Evolutionary conservation across 2,797 vertebrate genomes (phyloP).

Genomic region (Molothrus ater): DNA sequence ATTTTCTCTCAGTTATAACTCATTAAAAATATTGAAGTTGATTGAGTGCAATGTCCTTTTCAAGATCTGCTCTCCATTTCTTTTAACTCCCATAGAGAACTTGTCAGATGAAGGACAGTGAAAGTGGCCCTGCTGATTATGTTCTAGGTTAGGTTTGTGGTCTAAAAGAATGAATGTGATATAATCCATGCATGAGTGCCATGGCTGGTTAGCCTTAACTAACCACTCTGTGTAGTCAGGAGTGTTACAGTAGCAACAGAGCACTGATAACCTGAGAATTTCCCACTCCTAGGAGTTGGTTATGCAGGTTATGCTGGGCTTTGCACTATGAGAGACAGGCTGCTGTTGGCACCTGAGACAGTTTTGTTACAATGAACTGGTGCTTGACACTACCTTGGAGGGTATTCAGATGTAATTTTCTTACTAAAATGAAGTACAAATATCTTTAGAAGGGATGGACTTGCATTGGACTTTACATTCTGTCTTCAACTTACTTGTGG

Average conservation of each 20-base stretch:
- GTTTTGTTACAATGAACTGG: not conserved
- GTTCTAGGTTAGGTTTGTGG: not conserved
- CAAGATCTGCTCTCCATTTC: not conserved
- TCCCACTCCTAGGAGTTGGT: not conserved
- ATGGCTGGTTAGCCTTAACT: not conserved
- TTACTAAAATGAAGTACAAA: not conserved
- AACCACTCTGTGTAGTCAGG: not conserved
- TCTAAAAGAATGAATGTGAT: not conserved
- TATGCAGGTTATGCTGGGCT: not conserved
- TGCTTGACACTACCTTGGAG: not conserved
- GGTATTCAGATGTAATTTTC: not conserved
- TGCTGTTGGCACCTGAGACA: not conserved
- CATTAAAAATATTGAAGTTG: not conserved
- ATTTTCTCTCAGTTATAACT: not conserved
- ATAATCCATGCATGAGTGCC: not conserved
- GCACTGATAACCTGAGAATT: not conserved
- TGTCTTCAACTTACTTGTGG: not conserved
- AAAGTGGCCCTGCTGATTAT: not conserved
- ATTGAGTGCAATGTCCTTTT: not conserved
- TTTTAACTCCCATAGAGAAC: not conserved
- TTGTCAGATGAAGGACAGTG: not conserved
- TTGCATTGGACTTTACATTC: not conserved
- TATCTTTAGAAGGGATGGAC: not conserved
- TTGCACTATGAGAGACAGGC: not conserved
- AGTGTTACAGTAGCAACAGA: not conserved